Conservation (phyloP, 2,113 vertebrate species). For the Dissostichus mawsoni region DNA sequence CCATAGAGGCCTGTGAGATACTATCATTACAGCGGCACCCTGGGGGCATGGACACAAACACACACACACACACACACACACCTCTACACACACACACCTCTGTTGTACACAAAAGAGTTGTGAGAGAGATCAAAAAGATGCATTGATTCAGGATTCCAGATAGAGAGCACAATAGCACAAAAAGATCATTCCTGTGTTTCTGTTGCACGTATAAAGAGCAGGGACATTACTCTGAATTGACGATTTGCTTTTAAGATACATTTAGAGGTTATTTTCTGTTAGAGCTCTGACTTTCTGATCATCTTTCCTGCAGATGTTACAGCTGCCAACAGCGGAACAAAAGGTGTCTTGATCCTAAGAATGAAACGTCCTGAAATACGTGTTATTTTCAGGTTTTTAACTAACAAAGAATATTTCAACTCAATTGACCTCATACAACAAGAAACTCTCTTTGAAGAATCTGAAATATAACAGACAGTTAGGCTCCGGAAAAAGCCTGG, state of each 20-base stretch:
- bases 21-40: slow-evolving; percentile 65
- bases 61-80: slow-evolving; percentile 29
- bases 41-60: slow-evolving; percentile 40
- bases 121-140: slow-evolving; percentile 72
- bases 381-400: too few species aligned
- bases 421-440: too few species aligned
- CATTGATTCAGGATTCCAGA: slow-evolving; percentile 70
- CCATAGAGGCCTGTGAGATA: slow-evolving; percentile 74
- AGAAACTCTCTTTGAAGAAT: background rate
- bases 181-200: slow-evolving; percentile 41
- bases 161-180: slow-evolving; percentile 55
- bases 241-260: slow-evolving; percentile 49
- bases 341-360: slow-evolving; percentile 28
- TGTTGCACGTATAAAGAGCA: slow-evolving; percentile 11
- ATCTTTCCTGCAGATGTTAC: slow-evolving; percentile 34
- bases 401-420: too few species aligned
- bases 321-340: slow-evolving; percentile 48
- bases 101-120: slow-evolving; percentile 41
- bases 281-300: slow-evolving; percentile 32
- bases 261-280: slow-evolving; percentile 18
- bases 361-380: background rate
- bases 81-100: slow-evolving; percentile 32
- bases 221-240: slow-evolving; percentile 44
- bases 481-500: background rate
- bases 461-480: background rate